A percentile compares a stretch with the other conserved stretches of the same genome.
phyloP scores from a whole-genome alignment of 2,113 vertebrate species.

The Ammodytes dubius region DNA sequence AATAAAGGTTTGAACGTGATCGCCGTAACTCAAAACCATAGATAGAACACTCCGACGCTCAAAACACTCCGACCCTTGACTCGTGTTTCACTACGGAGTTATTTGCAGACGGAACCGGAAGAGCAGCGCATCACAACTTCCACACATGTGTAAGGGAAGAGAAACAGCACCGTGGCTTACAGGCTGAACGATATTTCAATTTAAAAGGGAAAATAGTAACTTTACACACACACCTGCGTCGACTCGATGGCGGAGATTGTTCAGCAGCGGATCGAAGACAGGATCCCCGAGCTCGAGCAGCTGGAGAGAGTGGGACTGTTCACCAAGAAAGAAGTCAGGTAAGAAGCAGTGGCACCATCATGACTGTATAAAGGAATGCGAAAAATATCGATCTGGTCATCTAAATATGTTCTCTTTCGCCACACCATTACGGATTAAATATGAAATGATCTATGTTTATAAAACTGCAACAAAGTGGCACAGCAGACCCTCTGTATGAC shows the following conservation, averaged over 20 bases:
- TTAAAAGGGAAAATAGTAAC: not conserved
- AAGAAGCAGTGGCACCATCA: constrained; percentile 58
- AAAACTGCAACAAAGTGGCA: too few relatives aligned
- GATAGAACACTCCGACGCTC: too few relatives aligned
- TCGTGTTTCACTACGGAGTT: constrained; percentile 64
- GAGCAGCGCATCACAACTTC: constrained; percentile 67
- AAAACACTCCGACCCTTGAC: not conserved
- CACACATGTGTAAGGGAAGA: constrained; percentile 68
- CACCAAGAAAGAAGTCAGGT: constrained; percentile 90
- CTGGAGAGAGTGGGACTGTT: constrained; percentile 94
- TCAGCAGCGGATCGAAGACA: constrained; percentile 92
- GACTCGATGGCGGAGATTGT: constrained; percentile 90
- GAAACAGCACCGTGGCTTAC: accelerated
- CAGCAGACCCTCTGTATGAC: too few relatives aligned
- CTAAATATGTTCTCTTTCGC: too few relatives aligned
- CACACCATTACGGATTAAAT: too few relatives aligned
- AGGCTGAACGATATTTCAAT: accelerated
- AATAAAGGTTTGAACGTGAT: not conserved
- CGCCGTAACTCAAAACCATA: not conserved
- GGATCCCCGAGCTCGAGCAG: constrained; percentile 92
- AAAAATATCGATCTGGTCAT: too few relatives aligned
- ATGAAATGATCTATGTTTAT: too few relatives aligned
- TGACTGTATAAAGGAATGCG: too few relatives aligned
- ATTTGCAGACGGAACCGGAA: constrained; percentile 74
- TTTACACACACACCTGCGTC: not conserved